Percentiles rank a stretch among this genome's conserved stretches.
phyloP scores from a whole-genome alignment of 2,888 invertebrate species.

The Nymphalis c-album region DNA sequence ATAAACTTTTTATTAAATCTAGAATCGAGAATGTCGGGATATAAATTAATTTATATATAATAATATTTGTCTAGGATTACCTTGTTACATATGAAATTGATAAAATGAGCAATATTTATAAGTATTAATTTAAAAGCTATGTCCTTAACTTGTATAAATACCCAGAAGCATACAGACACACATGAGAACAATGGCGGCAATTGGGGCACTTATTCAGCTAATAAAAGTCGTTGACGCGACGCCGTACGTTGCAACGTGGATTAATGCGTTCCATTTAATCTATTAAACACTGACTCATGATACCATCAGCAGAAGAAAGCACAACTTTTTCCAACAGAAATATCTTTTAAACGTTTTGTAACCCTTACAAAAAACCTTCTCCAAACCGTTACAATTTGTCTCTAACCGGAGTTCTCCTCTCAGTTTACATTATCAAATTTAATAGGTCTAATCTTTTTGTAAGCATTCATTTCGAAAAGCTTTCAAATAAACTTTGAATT shows the following conservation, averaged over 20 bases:
- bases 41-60: no score
- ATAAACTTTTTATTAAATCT: no score
- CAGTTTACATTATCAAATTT: neutral
- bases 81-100: no score
- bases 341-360: neutral
- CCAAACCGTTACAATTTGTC: neutral
- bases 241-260: slow-evolving; percentile 51
- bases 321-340: neutral
- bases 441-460: neutral
- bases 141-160: neutral
- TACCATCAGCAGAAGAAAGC: slow-evolving; percentile 41
- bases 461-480: no score
- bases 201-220: slow-evolving; percentile 69
- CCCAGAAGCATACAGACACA: slow-evolving; percentile 27
- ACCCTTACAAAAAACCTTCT: neutral
- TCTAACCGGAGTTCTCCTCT: neutral
- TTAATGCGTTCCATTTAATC: slow-evolving; percentile 75
- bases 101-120: no score
- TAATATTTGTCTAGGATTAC: no score
- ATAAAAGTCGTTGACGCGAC: slow-evolving; percentile 58
- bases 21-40: no score
- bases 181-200: slow-evolving; percentile 59
- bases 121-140: neutral
- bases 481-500: no score
- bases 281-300: slow-evolving; percentile 66